A percentile compares a stretch with the other conserved stretches of the same genome.
Conservation (phyloP, 2,888 invertebrate genomes). For the Noctua comes region DNA sequence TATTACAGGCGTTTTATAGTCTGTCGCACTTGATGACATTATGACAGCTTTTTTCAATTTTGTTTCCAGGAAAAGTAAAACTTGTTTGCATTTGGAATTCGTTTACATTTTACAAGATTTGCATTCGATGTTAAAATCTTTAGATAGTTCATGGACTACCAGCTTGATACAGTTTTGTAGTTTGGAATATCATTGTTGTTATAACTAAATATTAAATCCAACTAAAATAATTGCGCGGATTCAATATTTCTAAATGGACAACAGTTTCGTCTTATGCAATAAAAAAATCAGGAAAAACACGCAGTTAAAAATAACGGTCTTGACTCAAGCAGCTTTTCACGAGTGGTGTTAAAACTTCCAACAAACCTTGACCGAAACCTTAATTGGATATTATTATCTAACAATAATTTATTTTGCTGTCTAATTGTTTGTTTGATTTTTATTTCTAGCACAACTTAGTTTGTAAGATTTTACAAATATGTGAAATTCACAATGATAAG, state of each 20-base stretch:
- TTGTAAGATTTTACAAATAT: neutral
- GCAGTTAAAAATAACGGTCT: too few relatives aligned
- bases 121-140: constrained; percentile 9
- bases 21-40: constrained; percentile 39
- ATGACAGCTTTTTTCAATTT: constrained; percentile 32
- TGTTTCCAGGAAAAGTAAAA: constrained; percentile 12
- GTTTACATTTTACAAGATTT: constrained; percentile 16
- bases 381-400: too few relatives aligned
- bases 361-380: too few relatives aligned
- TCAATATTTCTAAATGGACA: neutral
- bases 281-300: neutral
- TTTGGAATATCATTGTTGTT: neutral
- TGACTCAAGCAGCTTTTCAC: neutral
- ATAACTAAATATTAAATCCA: neutral
- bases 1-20: constrained; percentile 44
- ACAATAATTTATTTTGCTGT: too few relatives aligned
- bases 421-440: too few relatives aligned
- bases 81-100: constrained; percentile 22
- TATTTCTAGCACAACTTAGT: neutral
- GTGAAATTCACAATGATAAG: neutral
- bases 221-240: neutral
- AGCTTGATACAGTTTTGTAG: neutral
- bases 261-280: neutral
- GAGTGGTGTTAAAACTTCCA: neutral
- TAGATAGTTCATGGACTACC: neutral